Conservation (phyloP, 2,797 vertebrate species). For the Coreius guichenoti region DNA sequence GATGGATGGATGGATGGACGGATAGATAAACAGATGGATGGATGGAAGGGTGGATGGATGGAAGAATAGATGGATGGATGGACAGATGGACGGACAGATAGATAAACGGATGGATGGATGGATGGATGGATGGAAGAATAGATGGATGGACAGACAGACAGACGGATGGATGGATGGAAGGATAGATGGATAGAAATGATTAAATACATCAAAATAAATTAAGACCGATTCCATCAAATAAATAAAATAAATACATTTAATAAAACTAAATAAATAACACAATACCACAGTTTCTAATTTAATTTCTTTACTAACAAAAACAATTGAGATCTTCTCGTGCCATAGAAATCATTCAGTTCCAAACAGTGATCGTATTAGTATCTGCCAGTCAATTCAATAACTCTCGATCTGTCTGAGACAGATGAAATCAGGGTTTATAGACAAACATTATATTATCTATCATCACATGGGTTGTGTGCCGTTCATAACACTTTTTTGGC, state of each 20-base stretch:
- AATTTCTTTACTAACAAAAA: neutral
- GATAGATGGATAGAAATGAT: no score
- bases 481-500: neutral
- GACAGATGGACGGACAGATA: no score
- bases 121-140: no score
- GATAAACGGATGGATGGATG: no score
- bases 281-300: no score
- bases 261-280: neutral
- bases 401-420: no score
- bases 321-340: neutral
- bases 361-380: neutral
- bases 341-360: neutral
- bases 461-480: neutral
- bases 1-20: no score
- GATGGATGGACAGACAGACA: no score
- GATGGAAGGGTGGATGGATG: no score
- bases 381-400: no score
- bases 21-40: rapidly evolving
- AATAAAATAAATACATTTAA: neutral
- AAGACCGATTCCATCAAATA: no score
- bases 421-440: neutral
- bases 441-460: neutral
- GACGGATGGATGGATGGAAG: rapidly evolving
- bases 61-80: no score
- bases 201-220: neutral